These are phyloP conservation scores for Thalpophila matura DNA, from an alignment of 2,888 invertebrate species.

Conservation along the genomic window DNA sequence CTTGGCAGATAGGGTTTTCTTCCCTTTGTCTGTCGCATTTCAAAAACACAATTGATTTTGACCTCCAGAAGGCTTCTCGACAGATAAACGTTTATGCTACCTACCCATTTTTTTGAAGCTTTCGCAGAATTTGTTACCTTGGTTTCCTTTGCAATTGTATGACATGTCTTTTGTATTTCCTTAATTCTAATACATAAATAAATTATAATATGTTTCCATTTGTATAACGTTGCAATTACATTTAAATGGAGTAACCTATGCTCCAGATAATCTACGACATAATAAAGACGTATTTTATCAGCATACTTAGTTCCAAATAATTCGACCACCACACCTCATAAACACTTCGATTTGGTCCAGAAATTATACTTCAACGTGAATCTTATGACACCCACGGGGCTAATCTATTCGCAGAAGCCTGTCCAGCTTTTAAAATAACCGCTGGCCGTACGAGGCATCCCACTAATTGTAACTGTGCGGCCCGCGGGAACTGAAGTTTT, in stretches of 20 bases:
- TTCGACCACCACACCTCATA: not conserved
- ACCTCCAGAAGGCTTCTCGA: too few relatives aligned
- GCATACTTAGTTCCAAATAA: not conserved
- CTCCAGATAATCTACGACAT: too few relatives aligned
- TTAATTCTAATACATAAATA: not conserved
- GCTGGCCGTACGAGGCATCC: slow-evolving; percentile 42
- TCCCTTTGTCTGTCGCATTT: too few relatives aligned
- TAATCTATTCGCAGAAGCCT: slow-evolving; percentile 44
- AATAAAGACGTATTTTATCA: too few relatives aligned
- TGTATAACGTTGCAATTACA: not conserved
- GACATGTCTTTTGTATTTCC: not conserved
- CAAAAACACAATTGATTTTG: too few relatives aligned
- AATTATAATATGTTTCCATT: not conserved
- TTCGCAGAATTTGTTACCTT: slow-evolving; percentile 21
- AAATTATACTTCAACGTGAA: slow-evolving; percentile 30
- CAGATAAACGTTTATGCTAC: too few relatives aligned
- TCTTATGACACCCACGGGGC: slow-evolving; percentile 50
- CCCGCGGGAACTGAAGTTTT: slow-evolving; percentile 60
- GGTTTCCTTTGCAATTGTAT: not conserved
- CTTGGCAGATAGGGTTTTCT: not conserved
- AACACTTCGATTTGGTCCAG: slow-evolving; percentile 13
- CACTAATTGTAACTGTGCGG: slow-evolving; percentile 61
- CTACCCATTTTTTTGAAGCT: not conserved
- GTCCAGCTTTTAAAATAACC: slow-evolving; percentile 53
- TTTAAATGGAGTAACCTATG: not conserved